phyloP scores from a whole-genome alignment of 2,888 invertebrate genomes.

The Limnephilus rhombicus region DNA sequence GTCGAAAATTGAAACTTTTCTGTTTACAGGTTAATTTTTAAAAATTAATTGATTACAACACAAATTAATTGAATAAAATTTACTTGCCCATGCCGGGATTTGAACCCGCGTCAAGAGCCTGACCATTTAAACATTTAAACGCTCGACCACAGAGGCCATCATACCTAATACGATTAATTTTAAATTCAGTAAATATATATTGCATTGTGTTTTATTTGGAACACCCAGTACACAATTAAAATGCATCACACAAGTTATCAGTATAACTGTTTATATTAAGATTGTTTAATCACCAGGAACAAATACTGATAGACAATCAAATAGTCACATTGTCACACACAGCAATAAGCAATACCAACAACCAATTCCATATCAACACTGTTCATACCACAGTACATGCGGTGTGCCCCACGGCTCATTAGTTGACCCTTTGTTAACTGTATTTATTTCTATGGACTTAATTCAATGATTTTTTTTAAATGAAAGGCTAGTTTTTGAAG shows the following conservation, averaged over 20 bases:
- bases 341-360: not conserved
- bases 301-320: not conserved
- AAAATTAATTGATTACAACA: no score
- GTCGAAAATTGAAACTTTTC: no score
- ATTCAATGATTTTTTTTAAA: not conserved
- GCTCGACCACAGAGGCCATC: no score
- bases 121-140: no score
- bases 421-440: not conserved
- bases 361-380: not conserved
- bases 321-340: not conserved
- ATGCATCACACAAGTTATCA: not conserved
- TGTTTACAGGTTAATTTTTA: no score
- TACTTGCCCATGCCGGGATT: no score
- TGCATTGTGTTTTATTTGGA: not conserved
- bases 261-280: constrained; percentile 9
- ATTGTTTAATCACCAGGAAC: not conserved
- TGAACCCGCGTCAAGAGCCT: no score
- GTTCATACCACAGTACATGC: no score
- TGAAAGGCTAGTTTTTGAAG: not conserved
- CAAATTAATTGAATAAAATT: no score
- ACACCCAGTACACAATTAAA: not conserved
- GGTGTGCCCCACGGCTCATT: not conserved
- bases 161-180: no score
- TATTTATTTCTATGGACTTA: not conserved
- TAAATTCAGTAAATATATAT: no score